Evolutionary conservation across 1,140 invertebrate genomes (phyloP).

Genomic region (Drosophila leontia): DNA sequence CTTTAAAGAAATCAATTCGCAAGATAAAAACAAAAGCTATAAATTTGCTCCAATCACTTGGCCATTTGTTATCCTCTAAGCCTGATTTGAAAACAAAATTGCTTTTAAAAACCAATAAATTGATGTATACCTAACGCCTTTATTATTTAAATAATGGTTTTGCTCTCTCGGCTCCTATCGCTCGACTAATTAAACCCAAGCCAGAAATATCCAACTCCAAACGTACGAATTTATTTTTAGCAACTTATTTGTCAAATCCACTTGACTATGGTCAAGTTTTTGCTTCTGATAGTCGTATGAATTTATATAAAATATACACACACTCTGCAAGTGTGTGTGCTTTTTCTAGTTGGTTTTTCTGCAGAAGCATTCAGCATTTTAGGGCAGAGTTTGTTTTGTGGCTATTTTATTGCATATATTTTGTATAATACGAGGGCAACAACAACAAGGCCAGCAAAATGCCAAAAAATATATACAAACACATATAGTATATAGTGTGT

Average conservation of each 20-base stretch:
- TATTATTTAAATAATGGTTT: slow-evolving; percentile 19
- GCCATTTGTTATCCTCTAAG: slow-evolving; percentile 7
- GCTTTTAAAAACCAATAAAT: slow-evolving; percentile 29
- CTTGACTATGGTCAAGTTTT: slow-evolving; percentile 54
- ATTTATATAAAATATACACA: slow-evolving; percentile 9
- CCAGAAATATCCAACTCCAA: slow-evolving; percentile 14
- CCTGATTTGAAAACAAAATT: slow-evolving; percentile 19
- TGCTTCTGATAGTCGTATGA: slow-evolving; percentile 22
- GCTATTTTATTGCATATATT: slow-evolving; percentile 74
- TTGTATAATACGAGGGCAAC: slow-evolving; percentile 63
- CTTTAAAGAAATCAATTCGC: background rate
- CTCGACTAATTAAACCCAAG: slow-evolving; percentile 40
- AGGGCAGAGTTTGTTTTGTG: slow-evolving; percentile 73
- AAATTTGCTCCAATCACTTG: slow-evolving; percentile 3
- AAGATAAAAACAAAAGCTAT: slow-evolving; percentile 9
- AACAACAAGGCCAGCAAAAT: slow-evolving; percentile 56
- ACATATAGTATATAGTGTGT: slow-evolving; percentile 14
- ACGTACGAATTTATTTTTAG: slow-evolving; percentile 51
- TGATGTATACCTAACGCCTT: slow-evolving; percentile 8
- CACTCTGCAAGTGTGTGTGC: slow-evolving; percentile 3
- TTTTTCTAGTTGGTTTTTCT: slow-evolving; percentile 62
- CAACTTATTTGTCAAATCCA: slow-evolving; percentile 72
- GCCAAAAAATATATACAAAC: slow-evolving; percentile 42
- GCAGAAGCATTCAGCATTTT: slow-evolving; percentile 48
- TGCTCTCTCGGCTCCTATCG: background rate